A percentile compares a stretch with the other conserved stretches of the same genome.
Conservation (phyloP, 2,113 vertebrate genomes). For the Osmerus mordax region DNA sequence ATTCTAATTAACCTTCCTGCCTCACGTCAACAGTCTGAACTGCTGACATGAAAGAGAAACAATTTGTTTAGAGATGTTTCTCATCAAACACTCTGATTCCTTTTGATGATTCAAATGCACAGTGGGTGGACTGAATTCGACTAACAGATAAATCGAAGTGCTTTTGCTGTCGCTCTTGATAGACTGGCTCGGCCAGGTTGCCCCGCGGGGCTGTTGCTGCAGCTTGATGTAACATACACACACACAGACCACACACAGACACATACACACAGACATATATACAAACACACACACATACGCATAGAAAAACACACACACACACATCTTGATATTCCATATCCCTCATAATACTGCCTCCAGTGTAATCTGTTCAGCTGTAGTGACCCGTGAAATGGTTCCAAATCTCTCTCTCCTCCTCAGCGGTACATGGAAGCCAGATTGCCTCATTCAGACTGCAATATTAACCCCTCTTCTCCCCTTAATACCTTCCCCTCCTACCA, state of each 20-base stretch:
- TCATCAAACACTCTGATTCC: conserved; percentile 22
- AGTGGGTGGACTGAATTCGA: conserved; percentile 28
- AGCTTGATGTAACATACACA: conserved; percentile 30
- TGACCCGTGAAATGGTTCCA: conserved; percentile 73
- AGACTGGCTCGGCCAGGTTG: conserved; percentile 37
- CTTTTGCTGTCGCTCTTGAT: conserved; percentile 43
- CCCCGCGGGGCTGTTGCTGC: conserved; percentile 33
- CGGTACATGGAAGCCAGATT: conserved; percentile 67
- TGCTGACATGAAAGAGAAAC: conserved; percentile 2
- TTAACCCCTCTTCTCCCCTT: conserved; percentile 56
- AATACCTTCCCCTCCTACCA: conserved; percentile 33
- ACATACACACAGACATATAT: not conserved
- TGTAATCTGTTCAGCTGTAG: conserved; percentile 69
- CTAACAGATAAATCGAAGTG: conserved; percentile 45
- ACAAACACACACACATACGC: not conserved
- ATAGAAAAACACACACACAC: conserved; percentile 9
- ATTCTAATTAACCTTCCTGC: conserved; percentile 19
- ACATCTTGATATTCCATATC: conserved; percentile 49
- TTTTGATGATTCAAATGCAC: conserved; percentile 34
- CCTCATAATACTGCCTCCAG: conserved; percentile 56
- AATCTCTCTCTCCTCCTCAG: conserved; percentile 55
- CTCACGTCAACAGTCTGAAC: conserved; percentile 11
- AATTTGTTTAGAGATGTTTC: conserved; percentile 6
- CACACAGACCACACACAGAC: not conserved
- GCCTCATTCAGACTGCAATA: conserved; percentile 63